phyloP scores from a whole-genome alignment of 2,797 vertebrate genomes.

The Lindbergichthys nudifrons region DNA sequence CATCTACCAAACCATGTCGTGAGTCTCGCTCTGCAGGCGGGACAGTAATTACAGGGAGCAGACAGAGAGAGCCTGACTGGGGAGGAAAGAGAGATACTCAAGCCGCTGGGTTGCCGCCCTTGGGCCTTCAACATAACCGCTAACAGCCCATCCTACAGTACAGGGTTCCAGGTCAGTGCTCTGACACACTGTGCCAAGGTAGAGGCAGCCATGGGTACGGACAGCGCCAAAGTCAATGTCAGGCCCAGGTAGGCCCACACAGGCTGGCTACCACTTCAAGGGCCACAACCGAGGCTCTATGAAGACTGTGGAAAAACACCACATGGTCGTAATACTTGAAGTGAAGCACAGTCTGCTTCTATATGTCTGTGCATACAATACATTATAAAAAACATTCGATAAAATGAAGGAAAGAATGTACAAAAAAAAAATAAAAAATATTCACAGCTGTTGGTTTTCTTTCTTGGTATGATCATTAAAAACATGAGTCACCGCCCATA shows the following conservation, averaged over 20 bases:
- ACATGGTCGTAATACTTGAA: neutral
- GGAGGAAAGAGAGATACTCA: constrained; percentile 67
- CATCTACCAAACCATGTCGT: constrained; percentile 66
- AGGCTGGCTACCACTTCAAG: constrained; percentile 19
- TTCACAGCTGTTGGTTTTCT: neutral
- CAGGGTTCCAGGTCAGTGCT: constrained; percentile 63
- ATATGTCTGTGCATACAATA: neutral
- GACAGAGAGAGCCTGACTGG: constrained; percentile 64
- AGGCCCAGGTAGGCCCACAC: constrained; percentile 29
- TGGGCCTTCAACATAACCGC: constrained; percentile 73
- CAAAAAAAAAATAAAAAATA: neutral
- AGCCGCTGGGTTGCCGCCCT: constrained; percentile 80
- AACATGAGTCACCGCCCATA: constrained; percentile 30
- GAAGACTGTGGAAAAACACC: neutral
- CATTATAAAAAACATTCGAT: neutral
- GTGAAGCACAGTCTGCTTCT: neutral
- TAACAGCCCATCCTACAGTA: constrained; percentile 66
- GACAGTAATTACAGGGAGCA: constrained; percentile 84
- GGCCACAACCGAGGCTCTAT: neutral
- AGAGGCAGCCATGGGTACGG: constrained; percentile 8
- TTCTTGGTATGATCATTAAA: constrained; percentile 38
- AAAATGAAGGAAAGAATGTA: neutral
- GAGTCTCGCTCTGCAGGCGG: constrained; percentile 66
- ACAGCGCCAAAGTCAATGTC: constrained; percentile 1
- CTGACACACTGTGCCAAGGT: constrained; percentile 30